Evolutionary conservation across 53 echinoderm and acorn worm genomes (phyloP).

Genomic region (Antedon mediterranea): DNA sequence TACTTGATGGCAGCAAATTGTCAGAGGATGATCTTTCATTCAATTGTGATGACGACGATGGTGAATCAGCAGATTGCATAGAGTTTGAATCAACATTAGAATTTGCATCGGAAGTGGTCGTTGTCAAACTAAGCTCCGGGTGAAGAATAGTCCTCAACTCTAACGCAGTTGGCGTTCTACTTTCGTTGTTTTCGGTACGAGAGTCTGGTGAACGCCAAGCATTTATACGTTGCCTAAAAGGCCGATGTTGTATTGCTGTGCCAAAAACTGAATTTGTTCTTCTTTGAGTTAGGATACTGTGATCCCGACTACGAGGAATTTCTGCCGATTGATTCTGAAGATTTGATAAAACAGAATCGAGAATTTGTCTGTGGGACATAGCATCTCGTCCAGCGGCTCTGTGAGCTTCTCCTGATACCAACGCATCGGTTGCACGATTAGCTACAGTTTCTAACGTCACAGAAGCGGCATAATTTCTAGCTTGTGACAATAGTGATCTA

Average conservation of each 20-base stretch:
- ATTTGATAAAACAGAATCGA: not conserved
- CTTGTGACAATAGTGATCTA: conserved; percentile 23
- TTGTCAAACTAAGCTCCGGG: not conserved
- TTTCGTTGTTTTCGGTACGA: not conserved
- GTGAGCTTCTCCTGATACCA: not conserved
- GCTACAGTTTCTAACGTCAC: conserved; percentile 51
- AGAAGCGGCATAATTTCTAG: conserved; percentile 60
- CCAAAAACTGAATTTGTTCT: not conserved
- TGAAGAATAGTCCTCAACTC: not conserved
- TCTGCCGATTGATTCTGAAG: not conserved
- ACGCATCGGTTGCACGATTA: conserved; percentile 3
- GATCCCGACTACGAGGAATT: not conserved
- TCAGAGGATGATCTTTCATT: not conserved
- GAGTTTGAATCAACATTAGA: not conserved
- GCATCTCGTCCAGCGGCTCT: not conserved
- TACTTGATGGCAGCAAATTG: not conserved
- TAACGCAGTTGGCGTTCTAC: not conserved
- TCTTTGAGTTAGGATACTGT: not conserved
- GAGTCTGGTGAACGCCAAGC: not conserved
- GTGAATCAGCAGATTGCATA: not conserved
- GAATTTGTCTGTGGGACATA: not conserved
- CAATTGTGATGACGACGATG: not conserved
- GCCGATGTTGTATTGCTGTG: not conserved
- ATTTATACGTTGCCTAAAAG: not conserved
- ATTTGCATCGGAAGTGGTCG: not conserved